phyloP scores from a whole-genome alignment of 2,888 invertebrate species.

The Idaea dimidiata region DNA sequence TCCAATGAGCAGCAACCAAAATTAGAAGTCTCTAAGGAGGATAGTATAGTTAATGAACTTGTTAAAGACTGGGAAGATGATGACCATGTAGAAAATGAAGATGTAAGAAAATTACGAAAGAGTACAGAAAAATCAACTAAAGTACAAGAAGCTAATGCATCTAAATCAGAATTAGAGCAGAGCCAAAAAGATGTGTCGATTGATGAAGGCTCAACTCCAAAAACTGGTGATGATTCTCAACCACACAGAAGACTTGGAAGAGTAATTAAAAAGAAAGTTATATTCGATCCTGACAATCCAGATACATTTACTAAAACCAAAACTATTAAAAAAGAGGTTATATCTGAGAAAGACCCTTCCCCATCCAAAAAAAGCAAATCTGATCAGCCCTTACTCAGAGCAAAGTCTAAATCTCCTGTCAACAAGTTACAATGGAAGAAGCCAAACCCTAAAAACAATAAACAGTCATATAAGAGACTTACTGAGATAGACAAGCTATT shows the following conservation, averaged over 20 bases:
- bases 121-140: constrained; percentile 34
- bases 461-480: constrained; percentile 77
- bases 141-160: constrained; percentile 29
- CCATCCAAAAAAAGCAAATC: constrained; percentile 53
- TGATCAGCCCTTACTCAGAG: constrained; percentile 42
- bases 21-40: constrained; percentile 35
- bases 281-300: constrained; percentile 86
- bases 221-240: constrained; percentile 53
- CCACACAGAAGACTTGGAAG: constrained; percentile 70
- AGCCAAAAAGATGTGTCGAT: constrained; percentile 39
- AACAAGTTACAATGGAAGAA: constrained; percentile 72
- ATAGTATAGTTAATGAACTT: constrained; percentile 71
- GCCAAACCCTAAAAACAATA: constrained; percentile 62
- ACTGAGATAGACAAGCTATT: constrained; percentile 88
- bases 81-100: constrained; percentile 44
- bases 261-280: constrained; percentile 86
- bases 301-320: constrained; percentile 74
- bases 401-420: constrained; percentile 62
- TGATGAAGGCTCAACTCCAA: constrained; percentile 43
- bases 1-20: constrained; percentile 13
- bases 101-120: constrained; percentile 12
- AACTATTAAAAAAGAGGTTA: constrained; percentile 41
- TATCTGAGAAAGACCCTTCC: constrained; percentile 45
- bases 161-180: constrained; percentile 33
- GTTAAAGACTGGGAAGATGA: constrained; percentile 80